Conservation (phyloP, 1,140 invertebrate species). For the Drosophila sp. region DNA sequence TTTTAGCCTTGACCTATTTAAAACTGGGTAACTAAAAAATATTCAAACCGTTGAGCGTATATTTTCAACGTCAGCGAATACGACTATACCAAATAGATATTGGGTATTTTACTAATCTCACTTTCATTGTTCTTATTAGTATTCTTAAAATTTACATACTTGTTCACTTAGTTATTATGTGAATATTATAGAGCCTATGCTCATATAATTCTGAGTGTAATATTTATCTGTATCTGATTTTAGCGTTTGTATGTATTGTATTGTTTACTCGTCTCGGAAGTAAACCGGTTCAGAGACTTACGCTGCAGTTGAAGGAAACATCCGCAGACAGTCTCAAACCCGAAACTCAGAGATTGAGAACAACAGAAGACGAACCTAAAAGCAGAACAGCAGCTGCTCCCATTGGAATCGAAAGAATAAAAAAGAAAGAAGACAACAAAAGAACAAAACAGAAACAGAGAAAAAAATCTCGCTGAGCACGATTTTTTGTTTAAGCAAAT, state of each 20-base stretch:
- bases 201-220: conserved; percentile 3
- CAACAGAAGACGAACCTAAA: conserved; percentile 3
- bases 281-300: conserved; percentile 64
- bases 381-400: conserved; percentile 54
- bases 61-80: not conserved
- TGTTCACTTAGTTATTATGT: conserved; percentile 4
- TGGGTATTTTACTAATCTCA: too few relatives aligned
- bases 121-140: too few relatives aligned
- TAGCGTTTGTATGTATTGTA: conserved; percentile 47
- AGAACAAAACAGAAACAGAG: not conserved
- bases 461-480: not conserved
- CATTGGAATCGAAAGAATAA: conserved; percentile 6
- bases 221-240: conserved; percentile 27
- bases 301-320: conserved; percentile 36
- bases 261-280: conserved; percentile 46
- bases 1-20: not conserved
- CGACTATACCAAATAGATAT: too few relatives aligned
- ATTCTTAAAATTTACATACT: not conserved
- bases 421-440: not conserved
- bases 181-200: conserved; percentile 13
- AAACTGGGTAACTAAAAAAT: not conserved
- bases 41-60: not conserved
- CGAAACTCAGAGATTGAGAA: not conserved
- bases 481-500: conserved; percentile 15
- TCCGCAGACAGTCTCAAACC: not conserved